Percentiles rank a stretch among this genome's conserved stretches.
Conservation (phyloP, 2,888 invertebrate species). For the Lycocerus yunnanus region DNA sequence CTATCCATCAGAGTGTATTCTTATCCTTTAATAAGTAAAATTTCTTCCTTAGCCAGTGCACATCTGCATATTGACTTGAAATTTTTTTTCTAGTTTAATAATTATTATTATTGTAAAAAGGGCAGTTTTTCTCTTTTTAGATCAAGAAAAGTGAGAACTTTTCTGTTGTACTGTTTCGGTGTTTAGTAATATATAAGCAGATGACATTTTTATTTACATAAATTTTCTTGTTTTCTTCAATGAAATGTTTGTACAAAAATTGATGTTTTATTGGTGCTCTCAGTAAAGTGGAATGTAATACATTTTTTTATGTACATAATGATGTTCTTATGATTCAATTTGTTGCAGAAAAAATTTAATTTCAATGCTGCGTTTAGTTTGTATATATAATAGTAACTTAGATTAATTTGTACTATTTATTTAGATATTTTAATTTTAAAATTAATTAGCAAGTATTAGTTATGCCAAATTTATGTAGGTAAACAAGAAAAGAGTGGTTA, state of each 20-base stretch:
- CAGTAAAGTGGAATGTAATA: neutral
- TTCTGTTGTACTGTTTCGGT: neutral
- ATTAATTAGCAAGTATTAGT: neutral
- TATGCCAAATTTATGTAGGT: neutral
- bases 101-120: neutral
- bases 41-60: neutral
- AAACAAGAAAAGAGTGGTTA: neutral
- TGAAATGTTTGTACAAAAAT: neutral
- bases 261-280: neutral
- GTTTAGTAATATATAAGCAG: neutral
- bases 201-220: neutral
- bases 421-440: neutral
- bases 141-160: neutral
- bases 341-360: neutral
- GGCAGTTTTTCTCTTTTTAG: neutral
- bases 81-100: neutral
- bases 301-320: neutral
- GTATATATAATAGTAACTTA: neutral
- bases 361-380: neutral
- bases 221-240: neutral
- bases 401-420: neutral
- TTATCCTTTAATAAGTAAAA: slow-evolving; percentile 6
- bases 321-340: neutral
- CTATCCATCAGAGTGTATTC: slow-evolving; percentile 22
- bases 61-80: neutral